Conservation (phyloP, 2,888 invertebrate species). For the Sinodicranocentrus sp. region DNA sequence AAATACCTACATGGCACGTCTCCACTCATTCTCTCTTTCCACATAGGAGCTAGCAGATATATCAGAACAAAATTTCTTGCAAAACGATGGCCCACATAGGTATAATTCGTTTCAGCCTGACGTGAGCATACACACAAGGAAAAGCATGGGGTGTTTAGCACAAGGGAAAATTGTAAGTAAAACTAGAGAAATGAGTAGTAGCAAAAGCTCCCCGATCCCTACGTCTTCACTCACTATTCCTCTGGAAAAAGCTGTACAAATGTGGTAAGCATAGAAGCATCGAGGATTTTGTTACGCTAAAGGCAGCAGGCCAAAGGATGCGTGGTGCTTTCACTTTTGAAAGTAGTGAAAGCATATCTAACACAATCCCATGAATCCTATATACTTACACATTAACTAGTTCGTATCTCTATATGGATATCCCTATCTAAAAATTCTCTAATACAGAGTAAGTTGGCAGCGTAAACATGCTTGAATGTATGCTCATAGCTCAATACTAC, state of each 20-base stretch:
- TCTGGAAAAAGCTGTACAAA: no score
- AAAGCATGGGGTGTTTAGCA: slow-evolving; percentile 2
- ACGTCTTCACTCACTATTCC: no score
- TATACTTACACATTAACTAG: not conserved
- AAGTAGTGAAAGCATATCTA: not conserved
- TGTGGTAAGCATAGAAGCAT: no score
- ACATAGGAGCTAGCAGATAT: slow-evolving; percentile 11
- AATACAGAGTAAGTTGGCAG: no score
- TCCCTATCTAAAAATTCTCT: no score
- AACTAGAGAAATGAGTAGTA: slow-evolving; percentile 21
- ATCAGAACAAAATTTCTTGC: slow-evolving; percentile 21
- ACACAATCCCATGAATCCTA: not conserved
- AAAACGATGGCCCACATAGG: not conserved
- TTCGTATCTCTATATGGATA: no score
- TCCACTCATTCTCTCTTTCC: slow-evolving; percentile 24
- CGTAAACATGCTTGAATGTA: not conserved
- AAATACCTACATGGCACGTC: slow-evolving; percentile 34
- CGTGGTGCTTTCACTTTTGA: not conserved
- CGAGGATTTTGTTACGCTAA: no score
- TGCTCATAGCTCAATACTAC: not conserved
- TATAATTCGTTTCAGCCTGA: not conserved
- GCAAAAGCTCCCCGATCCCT: no score
- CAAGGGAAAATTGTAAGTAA: slow-evolving; percentile 33
- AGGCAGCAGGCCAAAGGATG: not conserved
- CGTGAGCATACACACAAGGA: no score